Percentiles rank a stretch among this genome's conserved stretches.
Evolutionary conservation across 2,113 vertebrate genomes (phyloP).

Genomic region (Electrona antarctica): DNA sequence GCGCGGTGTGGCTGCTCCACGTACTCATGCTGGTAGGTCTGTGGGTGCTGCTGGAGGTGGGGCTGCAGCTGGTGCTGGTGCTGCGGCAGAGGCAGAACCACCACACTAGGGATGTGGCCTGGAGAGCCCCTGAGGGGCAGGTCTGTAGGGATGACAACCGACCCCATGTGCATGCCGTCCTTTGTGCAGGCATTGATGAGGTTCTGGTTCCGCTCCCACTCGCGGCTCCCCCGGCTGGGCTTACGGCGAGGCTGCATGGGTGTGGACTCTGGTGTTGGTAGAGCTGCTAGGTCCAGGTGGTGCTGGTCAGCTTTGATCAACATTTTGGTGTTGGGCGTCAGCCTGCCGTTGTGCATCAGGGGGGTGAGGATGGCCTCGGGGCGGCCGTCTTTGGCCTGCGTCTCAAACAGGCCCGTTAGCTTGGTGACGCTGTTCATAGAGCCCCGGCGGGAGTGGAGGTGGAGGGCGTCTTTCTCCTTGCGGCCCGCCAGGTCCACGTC

Average conservation of each 20-base stretch:
- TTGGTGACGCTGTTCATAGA: constrained; percentile 99
- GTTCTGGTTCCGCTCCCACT: constrained; percentile 98
- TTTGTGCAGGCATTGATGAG: constrained; percentile 97
- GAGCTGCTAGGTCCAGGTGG: constrained; percentile 90
- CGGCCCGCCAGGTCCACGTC: constrained; percentile 85
- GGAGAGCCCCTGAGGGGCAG: constrained; percentile 93
- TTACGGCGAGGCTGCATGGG: constrained; percentile 96
- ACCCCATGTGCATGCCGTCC: constrained; percentile 86
- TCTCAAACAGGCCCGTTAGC: constrained; percentile 93
- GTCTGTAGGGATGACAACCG: constrained; percentile 91
- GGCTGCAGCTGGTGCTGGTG: constrained; percentile 86
- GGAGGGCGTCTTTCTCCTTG: constrained; percentile 88
- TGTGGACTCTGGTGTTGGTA: constrained; percentile 96
- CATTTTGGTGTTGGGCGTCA: constrained; percentile 87
- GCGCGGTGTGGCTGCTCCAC: constrained; percentile 93
- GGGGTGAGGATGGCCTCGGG: constrained; percentile 94
- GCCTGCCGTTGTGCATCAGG: constrained; percentile 95
- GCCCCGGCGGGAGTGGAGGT: constrained; percentile 85
- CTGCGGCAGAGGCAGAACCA: constrained; percentile 88
- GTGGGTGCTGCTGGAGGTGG: constrained; percentile 87
- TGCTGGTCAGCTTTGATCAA: constrained; percentile 97
- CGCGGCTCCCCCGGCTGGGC: constrained; percentile 90
- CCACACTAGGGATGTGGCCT: constrained; percentile 94
- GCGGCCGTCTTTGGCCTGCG: constrained; percentile 92
- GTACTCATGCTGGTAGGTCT: constrained; percentile 94